Evolutionary conservation across 2,888 invertebrate species (phyloP).

Genomic region (Drosophila quinaria): DNA sequence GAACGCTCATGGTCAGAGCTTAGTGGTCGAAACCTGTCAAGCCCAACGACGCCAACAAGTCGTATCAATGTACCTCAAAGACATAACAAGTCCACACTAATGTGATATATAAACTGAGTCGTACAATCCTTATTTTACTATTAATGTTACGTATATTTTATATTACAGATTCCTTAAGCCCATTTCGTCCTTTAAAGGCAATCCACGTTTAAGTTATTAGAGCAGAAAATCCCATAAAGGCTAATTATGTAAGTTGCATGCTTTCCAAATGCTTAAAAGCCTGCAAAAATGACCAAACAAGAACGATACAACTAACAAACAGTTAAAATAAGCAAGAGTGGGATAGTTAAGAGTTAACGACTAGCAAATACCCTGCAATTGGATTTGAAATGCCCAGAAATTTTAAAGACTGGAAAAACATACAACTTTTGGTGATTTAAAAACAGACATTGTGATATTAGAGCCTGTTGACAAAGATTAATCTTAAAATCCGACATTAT

Average conservation of each 20-base stretch:
- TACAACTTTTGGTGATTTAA: too few species aligned
- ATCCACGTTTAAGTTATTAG: conserved; percentile 64
- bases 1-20: conserved; percentile 29
- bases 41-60: conserved; percentile 4
- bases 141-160: neutral
- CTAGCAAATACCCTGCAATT: neutral
- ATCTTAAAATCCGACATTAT: too few species aligned
- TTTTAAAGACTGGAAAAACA: neutral
- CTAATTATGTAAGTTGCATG: conserved; percentile 76
- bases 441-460: too few species aligned
- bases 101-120: neutral
- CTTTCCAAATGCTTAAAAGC: conserved; percentile 71
- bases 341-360: neutral
- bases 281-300: conserved; percentile 62
- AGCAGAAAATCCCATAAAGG: conserved; percentile 77
- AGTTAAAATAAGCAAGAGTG: conserved; percentile 2
- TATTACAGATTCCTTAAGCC: neutral
- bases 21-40: conserved; percentile 28
- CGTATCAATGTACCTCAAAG: neutral
- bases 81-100: neutral
- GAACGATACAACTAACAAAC: conserved; percentile 23
- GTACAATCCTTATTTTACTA: neutral
- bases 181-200: conserved; percentile 10
- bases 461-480: too few species aligned
- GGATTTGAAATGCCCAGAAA: neutral